phyloP scores from a whole-genome alignment of 2,888 invertebrate genomes.

The Mesorhabditis spiculigera region DNA sequence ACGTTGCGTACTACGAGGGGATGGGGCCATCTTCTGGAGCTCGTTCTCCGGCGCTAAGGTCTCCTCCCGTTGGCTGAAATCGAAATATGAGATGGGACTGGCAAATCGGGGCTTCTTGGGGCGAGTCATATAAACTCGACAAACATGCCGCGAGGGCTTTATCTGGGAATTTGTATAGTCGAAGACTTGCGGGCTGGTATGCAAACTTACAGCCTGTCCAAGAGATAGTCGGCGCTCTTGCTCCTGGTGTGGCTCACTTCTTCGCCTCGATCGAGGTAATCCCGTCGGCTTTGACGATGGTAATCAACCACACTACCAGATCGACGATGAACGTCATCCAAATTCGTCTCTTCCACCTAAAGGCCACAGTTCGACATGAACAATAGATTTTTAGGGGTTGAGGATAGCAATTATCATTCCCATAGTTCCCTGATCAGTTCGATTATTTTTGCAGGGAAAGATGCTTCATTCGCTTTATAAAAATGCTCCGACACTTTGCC shows the following conservation, averaged over 20 bases:
- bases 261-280: constrained; percentile 29
- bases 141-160: too few relatives aligned
- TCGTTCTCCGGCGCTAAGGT: constrained; percentile 57
- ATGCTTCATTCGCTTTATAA: too few relatives aligned
- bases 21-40: constrained; percentile 52
- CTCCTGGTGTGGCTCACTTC: constrained; percentile 48
- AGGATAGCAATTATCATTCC: too few relatives aligned
- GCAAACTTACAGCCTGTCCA: constrained; percentile 48
- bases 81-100: too few relatives aligned
- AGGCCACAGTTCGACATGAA: background rate
- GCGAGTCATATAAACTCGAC: too few relatives aligned
- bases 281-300: constrained; percentile 41
- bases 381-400: too few relatives aligned
- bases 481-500: background rate
- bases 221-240: constrained; percentile 56
- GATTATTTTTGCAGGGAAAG: too few relatives aligned
- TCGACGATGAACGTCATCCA: constrained; percentile 34
- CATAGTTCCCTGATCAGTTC: too few relatives aligned
- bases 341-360: constrained; percentile 28
- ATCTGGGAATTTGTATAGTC: too few relatives aligned
- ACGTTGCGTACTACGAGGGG: constrained; percentile 21
- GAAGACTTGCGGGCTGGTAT: too few relatives aligned
- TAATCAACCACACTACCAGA: constrained; percentile 37
- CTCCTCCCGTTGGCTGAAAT: constrained; percentile 53
- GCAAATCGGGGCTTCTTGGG: too few relatives aligned